Percentiles rank a stretch among this genome's conserved stretches.
These are phyloP conservation scores for Sanderia malayensis DNA, from an alignment of 30 jellyfish, hydroid and myxozoan genomes.

Conservation along the genomic window DNA sequence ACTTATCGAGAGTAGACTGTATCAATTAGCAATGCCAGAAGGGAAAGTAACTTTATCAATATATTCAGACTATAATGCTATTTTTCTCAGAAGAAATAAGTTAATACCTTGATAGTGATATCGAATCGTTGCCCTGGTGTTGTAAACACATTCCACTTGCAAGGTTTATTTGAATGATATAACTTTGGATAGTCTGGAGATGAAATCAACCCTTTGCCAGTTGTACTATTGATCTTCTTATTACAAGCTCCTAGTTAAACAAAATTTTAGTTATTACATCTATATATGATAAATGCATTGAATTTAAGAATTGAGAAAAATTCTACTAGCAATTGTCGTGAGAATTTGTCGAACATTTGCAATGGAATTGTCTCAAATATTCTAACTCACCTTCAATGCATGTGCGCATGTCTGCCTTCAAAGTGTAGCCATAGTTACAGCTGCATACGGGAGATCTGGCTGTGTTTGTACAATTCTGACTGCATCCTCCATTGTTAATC, in stretches of 20 bases:
- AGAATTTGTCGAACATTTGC: too few relatives aligned
- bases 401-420: conserved; percentile 32
- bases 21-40: too few relatives aligned
- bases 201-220: conserved; percentile 44
- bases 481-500: conserved; percentile 65
- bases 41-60: too few relatives aligned
- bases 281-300: too few relatives aligned
- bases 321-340: too few relatives aligned
- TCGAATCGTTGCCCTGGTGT: conserved; percentile 55
- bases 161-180: conserved; percentile 37
- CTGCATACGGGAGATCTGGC: conserved; percentile 28
- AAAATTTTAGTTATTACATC: too few relatives aligned
- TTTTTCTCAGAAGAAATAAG: too few relatives aligned
- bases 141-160: conserved; percentile 53
- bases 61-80: too few relatives aligned
- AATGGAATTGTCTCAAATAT: too few relatives aligned
- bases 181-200: conserved; percentile 62
- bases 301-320: too few relatives aligned
- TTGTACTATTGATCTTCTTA: conserved; percentile 35
- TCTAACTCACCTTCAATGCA: conserved; percentile 70
- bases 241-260: conserved; percentile 48
- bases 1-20: too few relatives aligned
- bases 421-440: conserved; percentile 56
- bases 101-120: conserved; percentile 39
- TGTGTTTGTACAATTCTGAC: conserved; percentile 47